phyloP scores from a whole-genome alignment of 2,113 vertebrate species.

The Acinonyx jubatus region DNA sequence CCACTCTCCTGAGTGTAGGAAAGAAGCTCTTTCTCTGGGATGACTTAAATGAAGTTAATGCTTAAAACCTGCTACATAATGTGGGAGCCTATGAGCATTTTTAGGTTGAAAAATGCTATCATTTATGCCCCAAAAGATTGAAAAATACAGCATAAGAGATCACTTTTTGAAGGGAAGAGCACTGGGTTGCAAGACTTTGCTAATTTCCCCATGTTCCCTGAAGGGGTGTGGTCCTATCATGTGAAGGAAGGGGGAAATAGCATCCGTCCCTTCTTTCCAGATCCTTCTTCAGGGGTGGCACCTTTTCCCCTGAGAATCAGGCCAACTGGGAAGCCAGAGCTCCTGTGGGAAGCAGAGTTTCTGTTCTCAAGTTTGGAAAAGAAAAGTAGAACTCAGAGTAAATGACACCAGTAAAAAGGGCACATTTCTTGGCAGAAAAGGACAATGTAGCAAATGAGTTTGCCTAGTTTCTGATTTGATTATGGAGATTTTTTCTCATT shows the following conservation, averaged over 20 bases:
- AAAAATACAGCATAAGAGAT: background rate
- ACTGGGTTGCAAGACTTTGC: background rate
- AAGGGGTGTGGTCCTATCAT: background rate
- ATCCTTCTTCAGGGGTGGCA: background rate
- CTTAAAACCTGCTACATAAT: background rate
- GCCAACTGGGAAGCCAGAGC: background rate
- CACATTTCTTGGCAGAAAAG: background rate
- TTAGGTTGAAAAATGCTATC: background rate
- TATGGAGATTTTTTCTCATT: background rate
- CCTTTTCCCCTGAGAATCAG: background rate
- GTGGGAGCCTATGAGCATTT: background rate
- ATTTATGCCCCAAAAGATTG: background rate
- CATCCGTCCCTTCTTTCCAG: background rate
- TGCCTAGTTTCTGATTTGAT: background rate
- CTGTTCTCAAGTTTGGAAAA: background rate
- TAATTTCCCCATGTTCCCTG: background rate
- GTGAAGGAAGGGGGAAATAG: background rate
- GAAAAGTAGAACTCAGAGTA: background rate
- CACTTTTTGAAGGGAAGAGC: background rate
- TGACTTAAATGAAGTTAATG: background rate
- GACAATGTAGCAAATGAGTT: background rate
- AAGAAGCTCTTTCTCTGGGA: background rate
- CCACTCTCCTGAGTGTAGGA: background rate
- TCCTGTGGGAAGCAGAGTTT: background rate
- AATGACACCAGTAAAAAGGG: background rate